A percentile compares a stretch with the other conserved stretches of the same genome.
These are phyloP conservation scores for Volucella inanis DNA, from an alignment of 2,888 invertebrate species.

Conservation along the genomic window DNA sequence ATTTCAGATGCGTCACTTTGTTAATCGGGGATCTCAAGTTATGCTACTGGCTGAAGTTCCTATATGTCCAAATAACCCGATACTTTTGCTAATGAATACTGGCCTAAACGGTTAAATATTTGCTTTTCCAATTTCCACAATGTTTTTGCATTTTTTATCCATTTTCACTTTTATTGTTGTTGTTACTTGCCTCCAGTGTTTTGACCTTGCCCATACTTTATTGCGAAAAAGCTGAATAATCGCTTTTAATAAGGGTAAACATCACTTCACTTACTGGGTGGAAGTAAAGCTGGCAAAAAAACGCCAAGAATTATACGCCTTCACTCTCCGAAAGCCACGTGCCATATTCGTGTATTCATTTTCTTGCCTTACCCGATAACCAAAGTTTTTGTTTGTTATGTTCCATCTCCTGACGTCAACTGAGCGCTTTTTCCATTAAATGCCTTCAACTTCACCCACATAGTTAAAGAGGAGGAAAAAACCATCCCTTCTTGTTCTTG, in stretches of 20 bases:
- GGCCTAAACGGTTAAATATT: too few species aligned
- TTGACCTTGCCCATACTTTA: conserved; percentile 23
- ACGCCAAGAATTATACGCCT: conserved; percentile 29
- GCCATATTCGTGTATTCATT: neutral
- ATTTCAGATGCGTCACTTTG: too few species aligned
- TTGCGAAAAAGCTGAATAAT: conserved; percentile 29
- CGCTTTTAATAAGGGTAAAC: conserved; percentile 52
- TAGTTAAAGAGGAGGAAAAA: conserved; percentile 27
- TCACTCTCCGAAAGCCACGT: conserved; percentile 13
- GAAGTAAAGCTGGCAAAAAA: neutral
- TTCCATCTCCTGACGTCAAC: conserved; percentile 42
- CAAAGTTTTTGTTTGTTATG: neutral
- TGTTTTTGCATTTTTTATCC: too few species aligned
- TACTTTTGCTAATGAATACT: too few species aligned
- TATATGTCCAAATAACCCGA: too few species aligned
- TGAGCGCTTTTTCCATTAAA: conserved; percentile 47
- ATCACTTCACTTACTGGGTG: conserved; percentile 20
- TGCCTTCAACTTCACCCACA: conserved; percentile 60
- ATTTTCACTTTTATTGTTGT: neutral
- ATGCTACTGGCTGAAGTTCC: too few species aligned
- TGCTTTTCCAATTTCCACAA: too few species aligned
- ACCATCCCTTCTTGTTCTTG: conserved; percentile 13
- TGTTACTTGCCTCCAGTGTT: conserved; percentile 37
- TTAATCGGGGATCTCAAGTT: too few species aligned
- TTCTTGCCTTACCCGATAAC: neutral